Percentiles rank a stretch among this genome's conserved stretches.
phyloP scores from a whole-genome alignment of 2,113 vertebrate genomes.

The Chrysochloris asiatica region DNA sequence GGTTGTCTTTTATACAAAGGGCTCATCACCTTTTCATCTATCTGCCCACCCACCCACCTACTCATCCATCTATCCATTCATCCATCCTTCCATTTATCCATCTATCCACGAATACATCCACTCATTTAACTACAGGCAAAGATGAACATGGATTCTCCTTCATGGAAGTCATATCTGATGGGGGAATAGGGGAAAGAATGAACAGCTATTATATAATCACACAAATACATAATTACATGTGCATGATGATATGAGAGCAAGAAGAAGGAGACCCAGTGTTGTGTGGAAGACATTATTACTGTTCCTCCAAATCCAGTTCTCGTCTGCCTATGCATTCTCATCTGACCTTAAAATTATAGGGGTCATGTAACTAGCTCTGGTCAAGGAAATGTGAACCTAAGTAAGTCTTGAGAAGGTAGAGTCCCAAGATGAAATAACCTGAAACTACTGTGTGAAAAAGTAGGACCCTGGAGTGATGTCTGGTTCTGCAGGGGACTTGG shows the following conservation, averaged over 20 bases:
- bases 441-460: accelerated
- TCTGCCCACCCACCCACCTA: not conserved
- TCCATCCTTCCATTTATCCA: accelerated
- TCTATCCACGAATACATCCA: not conserved
- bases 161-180: not conserved
- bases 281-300: not conserved
- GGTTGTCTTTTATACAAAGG: not conserved
- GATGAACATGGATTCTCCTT: not conserved
- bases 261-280: not conserved
- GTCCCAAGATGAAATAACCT: not conserved
- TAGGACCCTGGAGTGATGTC: not conserved
- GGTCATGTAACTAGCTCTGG: not conserved
- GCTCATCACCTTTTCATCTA: not conserved
- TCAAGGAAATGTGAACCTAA: not conserved
- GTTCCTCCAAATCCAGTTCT: not conserved
- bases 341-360: not conserved
- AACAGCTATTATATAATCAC: not conserved
- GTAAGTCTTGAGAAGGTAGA: not conserved
- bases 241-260: not conserved
- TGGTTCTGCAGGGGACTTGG: not conserved
- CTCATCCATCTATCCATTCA: not conserved
- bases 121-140: not conserved
- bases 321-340: not conserved
- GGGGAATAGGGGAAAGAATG: not conserved
- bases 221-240: not conserved